These are phyloP conservation scores for Donacobius atricapilla DNA, from an alignment of 2,113 vertebrate species.

Conservation along the genomic window DNA sequence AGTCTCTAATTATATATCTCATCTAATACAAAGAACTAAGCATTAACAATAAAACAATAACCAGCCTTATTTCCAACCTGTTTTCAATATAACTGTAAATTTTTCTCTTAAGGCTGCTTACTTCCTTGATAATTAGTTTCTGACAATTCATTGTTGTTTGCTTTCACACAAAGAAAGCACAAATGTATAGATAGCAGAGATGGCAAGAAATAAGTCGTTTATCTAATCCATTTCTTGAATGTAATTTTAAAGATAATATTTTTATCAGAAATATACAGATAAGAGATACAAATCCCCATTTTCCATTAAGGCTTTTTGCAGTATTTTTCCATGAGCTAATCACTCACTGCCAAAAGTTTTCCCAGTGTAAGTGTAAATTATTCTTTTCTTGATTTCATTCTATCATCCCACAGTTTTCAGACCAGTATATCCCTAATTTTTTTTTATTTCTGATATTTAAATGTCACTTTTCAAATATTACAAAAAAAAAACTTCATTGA, in stretches of 20 bases:
- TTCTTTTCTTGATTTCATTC: background rate
- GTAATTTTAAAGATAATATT: background rate
- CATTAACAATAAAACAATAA: background rate
- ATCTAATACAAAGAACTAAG: background rate
- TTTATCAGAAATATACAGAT: background rate
- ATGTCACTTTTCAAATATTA: background rate
- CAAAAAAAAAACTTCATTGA: background rate
- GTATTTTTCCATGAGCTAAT: background rate
- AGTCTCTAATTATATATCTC: background rate
- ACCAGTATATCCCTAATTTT: background rate
- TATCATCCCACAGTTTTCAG: background rate
- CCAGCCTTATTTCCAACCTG: background rate
- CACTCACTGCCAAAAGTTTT: background rate
- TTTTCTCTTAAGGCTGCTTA: background rate
- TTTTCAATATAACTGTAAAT: background rate
- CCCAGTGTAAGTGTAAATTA: background rate
- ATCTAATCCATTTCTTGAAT: background rate
- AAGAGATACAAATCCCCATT: background rate
- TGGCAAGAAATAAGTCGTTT: background rate
- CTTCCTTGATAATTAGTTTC: background rate
- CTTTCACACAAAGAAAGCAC: background rate
- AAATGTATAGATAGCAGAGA: background rate
- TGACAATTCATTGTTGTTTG: background rate
- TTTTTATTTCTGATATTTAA: background rate
- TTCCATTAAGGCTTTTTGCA: background rate